Base-by-base conservation (phyloP, 1,140 invertebrate genomes). In the Trachymyrmex cornetzi region DNA sequence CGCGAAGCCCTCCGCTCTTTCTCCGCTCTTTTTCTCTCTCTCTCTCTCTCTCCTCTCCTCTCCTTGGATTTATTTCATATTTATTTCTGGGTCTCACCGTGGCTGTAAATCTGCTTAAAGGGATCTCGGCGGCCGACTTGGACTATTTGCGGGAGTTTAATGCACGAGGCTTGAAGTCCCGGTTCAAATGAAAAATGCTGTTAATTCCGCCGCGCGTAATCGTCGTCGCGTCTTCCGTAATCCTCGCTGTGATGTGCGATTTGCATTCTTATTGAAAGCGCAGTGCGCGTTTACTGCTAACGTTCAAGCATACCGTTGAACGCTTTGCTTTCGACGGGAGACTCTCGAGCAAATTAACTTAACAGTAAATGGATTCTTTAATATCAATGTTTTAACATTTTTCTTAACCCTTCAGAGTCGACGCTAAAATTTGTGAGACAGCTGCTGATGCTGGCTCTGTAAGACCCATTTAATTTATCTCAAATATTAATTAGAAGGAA, bases 41-140 rank as follows among this genome's bases (percentile, higher is more conserved):
- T 53, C 50, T 53, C 50, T 53, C 4, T 53, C 16, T 6, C n/a
- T 38, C 30, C 30, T 24, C 11, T 19, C 11, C 34, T 38, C 4
- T 19, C 4, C 34, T 38, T 16, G 34, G 55, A 84, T 50, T 84
- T 63, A 61, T 84, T 67, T 84, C 67, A 19, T 38, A 67, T 80
- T 80, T 80, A 74, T 59, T 48, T 19, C 34, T 12, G 38, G 16
- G 5, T 48, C 22, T 24, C 30, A 12, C 16, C 53, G n/a, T n/a
- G 27, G 50, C 34, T 14, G 19, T 69, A 81, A 81, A 71, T 57
- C 64, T 22, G 50, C 53, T 27, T 24, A 24, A 59, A 71, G 34
- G 79, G 64, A 81, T 81, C 55, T 38, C 77, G 77, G 12, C 77
- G 77, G 12, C 30, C 30, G 77, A 69, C 50, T 69, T 44, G 12